A percentile compares a stretch with the other conserved stretches of the same genome.
phyloP scores from a whole-genome alignment of 2,888 invertebrate species.

The Orchestes rusci region DNA sequence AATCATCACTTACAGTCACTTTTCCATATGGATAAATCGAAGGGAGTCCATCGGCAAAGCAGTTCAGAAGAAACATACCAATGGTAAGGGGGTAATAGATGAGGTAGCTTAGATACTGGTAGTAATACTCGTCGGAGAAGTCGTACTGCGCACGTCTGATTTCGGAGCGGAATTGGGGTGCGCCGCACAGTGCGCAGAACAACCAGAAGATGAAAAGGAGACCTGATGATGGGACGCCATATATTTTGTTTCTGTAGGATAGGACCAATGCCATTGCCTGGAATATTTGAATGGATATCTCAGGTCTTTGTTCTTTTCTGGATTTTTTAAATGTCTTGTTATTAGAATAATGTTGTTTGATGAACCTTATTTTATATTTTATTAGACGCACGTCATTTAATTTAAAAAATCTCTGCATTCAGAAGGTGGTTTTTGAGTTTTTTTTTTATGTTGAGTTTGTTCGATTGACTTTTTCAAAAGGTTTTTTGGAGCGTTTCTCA shows the following conservation, averaged over 20 bases:
- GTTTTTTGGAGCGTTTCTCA: no score
- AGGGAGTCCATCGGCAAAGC: conserved; percentile 39
- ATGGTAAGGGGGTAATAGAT: conserved; percentile 39
- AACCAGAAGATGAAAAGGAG: conserved; percentile 51
- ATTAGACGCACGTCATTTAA: no score
- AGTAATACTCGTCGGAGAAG: conserved; percentile 26
- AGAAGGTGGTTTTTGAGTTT: no score
- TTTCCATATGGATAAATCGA: conserved; percentile 26
- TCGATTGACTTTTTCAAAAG: no score
- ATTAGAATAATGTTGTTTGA: no score
- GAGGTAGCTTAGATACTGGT: conserved; percentile 34
- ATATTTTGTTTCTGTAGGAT: conserved; percentile 43
- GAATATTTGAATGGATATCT: no score
- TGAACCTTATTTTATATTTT: no score
- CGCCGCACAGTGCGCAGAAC: conserved; percentile 42
- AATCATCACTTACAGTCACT: no score
- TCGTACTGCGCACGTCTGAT: conserved; percentile 16
- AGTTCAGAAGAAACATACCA: conserved; percentile 37
- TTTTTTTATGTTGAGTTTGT: no score
- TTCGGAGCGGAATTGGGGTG: conserved; percentile 26
- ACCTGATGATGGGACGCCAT: conserved; percentile 50
- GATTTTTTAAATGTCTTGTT: no score
- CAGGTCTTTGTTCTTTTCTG: no score
- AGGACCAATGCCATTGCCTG: conserved; percentile 30
- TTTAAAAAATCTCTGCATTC: no score